Percentiles rank a stretch among this genome's conserved stretches.
phyloP scores from a whole-genome alignment of 2,888 invertebrate genomes.

The Hyppa rectilinea region DNA sequence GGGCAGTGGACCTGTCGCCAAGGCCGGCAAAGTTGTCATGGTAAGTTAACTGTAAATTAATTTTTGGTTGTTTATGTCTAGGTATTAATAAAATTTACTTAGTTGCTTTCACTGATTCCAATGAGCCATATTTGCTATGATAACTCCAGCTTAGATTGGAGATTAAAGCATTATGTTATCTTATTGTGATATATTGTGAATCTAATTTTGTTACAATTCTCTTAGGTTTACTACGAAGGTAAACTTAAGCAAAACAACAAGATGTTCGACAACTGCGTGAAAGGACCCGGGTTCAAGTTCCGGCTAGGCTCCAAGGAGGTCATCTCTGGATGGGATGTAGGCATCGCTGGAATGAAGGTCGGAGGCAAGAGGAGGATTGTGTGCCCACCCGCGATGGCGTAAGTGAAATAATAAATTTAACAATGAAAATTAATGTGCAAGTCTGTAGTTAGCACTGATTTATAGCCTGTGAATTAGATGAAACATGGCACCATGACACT shows the following conservation, averaged over 20 bases:
- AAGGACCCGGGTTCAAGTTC: slow-evolving; percentile 96
- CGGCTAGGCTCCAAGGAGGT: slow-evolving; percentile 96
- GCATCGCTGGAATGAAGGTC: slow-evolving; percentile 97
- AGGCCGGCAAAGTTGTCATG: slow-evolving; percentile 93
- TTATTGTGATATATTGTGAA: no score
- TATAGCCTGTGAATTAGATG: neutral
- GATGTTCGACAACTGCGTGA: slow-evolving; percentile 94
- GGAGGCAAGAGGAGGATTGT: slow-evolving; percentile 97
- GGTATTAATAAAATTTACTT: neutral
- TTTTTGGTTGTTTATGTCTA: neutral
- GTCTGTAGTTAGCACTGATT: neutral
- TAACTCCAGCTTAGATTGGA: neutral
- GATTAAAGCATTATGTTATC: neutral
- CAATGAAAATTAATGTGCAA: neutral
- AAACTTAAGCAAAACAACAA: slow-evolving; percentile 95
- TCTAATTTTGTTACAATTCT: neutral
- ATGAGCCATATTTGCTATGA: neutral
- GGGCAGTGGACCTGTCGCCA: slow-evolving; percentile 95
- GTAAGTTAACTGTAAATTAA: slow-evolving; percentile 72
- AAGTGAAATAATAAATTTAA: slow-evolving; percentile 25
- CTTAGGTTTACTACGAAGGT: slow-evolving; percentile 96
- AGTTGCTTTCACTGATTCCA: neutral
- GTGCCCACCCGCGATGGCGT: slow-evolving; percentile 96
- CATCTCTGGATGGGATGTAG: slow-evolving; percentile 97
- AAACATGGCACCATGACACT: no score